phyloP scores from a whole-genome alignment of 1,140 invertebrate genomes.

The Rhyzopertha dominica region DNA sequence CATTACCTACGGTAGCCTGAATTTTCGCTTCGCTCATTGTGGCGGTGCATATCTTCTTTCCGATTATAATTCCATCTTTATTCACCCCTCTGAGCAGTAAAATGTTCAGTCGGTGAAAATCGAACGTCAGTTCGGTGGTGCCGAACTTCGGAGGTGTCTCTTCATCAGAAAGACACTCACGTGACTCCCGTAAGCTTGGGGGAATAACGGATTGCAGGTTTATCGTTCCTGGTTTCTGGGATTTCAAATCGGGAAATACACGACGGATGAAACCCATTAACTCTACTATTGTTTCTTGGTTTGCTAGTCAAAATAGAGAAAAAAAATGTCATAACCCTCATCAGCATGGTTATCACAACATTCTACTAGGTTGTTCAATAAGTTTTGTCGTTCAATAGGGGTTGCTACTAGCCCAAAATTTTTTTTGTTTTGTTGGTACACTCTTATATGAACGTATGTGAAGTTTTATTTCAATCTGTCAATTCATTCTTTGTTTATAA shows the following conservation, averaged over 20 bases:
- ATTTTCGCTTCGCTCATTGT: constrained; percentile 87
- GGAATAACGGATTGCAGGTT: constrained; percentile 33
- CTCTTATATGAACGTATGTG: no score
- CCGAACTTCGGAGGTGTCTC: constrained; percentile 32
- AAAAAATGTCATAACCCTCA: no score
- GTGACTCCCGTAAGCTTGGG: constrained; percentile 20
- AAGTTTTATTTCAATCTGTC: no score
- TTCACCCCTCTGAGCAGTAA: constrained; percentile 74
- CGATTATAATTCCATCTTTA: constrained; percentile 63
- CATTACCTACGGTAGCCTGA: constrained; percentile 73
- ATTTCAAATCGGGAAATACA: constrained; percentile 55
- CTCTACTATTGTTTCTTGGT: constrained; percentile 93
- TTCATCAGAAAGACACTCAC: constrained; percentile 32
- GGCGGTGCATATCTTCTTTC: constrained; percentile 88
- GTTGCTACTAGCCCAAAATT: no score
- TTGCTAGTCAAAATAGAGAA: constrained; percentile 57
- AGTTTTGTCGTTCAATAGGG: no score
- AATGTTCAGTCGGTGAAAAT: constrained; percentile 88
- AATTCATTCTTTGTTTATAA: no score
- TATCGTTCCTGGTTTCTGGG: constrained; percentile 29
- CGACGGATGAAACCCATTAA: constrained; percentile 79
- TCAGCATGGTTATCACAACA: no score
- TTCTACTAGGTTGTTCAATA: no score
- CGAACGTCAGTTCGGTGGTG: constrained; percentile 77
- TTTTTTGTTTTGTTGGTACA: no score